phyloP scores from a whole-genome alignment of 2,113 vertebrate genomes.

The Empidonax alnorum region DNA sequence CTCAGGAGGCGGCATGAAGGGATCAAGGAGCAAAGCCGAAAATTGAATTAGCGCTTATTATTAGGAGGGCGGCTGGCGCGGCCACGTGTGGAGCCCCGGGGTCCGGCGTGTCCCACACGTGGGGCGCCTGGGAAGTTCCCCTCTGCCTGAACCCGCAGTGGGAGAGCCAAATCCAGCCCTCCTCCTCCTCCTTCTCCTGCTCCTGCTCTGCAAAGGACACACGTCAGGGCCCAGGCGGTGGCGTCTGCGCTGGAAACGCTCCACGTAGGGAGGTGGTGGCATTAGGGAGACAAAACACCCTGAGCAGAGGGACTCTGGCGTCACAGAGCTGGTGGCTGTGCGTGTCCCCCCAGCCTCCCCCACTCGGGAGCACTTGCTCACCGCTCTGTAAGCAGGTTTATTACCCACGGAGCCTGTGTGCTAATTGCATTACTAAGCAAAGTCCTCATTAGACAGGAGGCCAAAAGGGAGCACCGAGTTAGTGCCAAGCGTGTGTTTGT shows the following conservation, averaged over 20 bases:
- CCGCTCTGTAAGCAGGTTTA: background rate
- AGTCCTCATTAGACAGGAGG: background rate
- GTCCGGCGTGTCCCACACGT: background rate
- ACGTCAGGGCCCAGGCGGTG: background rate
- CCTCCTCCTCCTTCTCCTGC: background rate
- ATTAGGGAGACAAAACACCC: background rate
- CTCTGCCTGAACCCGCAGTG: accelerated
- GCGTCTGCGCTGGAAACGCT: background rate
- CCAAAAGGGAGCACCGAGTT: background rate
- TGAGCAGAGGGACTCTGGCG: background rate
- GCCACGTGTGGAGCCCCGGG: background rate
- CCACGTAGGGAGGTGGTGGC: background rate
- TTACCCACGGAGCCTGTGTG: background rate
- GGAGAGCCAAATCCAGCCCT: background rate
- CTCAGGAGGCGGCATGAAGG: slow-evolving; percentile 24
- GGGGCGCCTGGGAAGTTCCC: background rate
- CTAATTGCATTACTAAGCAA: slow-evolving; percentile 10
- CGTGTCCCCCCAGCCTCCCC: accelerated
- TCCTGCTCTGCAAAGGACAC: background rate
- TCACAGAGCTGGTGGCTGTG: background rate
- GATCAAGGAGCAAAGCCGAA: slow-evolving; percentile 53
- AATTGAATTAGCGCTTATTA: slow-evolving; percentile 48
- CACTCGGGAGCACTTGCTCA: background rate
- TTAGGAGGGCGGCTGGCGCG: background rate
- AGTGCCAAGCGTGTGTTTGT: background rate